Conservation (phyloP, 2,888 invertebrate genomes). For the Caenorhabditis uteleia region DNA sequence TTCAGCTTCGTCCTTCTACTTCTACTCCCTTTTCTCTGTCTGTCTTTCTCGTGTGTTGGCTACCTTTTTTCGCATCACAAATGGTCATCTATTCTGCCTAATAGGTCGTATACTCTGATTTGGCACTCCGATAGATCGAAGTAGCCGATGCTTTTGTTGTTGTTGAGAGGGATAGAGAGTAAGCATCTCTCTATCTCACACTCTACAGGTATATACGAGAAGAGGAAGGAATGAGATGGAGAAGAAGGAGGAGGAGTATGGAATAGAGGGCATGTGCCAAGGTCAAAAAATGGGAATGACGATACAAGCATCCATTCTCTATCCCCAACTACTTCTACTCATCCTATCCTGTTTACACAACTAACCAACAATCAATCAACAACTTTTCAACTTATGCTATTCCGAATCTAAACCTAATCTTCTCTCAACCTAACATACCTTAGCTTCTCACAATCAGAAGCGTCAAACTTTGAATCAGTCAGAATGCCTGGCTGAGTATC, state of each 20-base stretch:
- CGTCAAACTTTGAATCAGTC: no score
- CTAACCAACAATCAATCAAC: no score
- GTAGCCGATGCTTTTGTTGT: constrained; percentile 19
- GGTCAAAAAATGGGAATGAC: constrained; percentile 19
- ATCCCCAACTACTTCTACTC: background rate
- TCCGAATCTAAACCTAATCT: no score
- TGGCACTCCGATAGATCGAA: constrained; percentile 21
- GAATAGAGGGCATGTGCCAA: constrained; percentile 25
- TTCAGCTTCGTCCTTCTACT: no score
- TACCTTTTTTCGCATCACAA: background rate
- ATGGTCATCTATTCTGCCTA: no score
- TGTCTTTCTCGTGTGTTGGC: background rate
- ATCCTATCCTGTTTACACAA: background rate
- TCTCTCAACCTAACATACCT: no score
- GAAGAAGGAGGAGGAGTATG: constrained; percentile 1
- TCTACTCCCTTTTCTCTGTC: constrained; percentile 2
- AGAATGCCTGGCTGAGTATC: no score
- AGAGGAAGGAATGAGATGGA: background rate
- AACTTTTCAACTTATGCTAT: no score
- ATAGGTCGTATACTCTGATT: constrained; percentile 22
- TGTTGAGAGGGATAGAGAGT: constrained; percentile 2
- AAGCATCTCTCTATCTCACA: constrained; percentile 6
- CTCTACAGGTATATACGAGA: background rate
- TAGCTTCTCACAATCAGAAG: no score
- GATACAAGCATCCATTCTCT: constrained; percentile 16